Percentiles rank a stretch among this genome's conserved stretches.
Evolutionary conservation across 2,797 vertebrate species (phyloP).

Genomic region (Coregonus suidteri): DNA sequence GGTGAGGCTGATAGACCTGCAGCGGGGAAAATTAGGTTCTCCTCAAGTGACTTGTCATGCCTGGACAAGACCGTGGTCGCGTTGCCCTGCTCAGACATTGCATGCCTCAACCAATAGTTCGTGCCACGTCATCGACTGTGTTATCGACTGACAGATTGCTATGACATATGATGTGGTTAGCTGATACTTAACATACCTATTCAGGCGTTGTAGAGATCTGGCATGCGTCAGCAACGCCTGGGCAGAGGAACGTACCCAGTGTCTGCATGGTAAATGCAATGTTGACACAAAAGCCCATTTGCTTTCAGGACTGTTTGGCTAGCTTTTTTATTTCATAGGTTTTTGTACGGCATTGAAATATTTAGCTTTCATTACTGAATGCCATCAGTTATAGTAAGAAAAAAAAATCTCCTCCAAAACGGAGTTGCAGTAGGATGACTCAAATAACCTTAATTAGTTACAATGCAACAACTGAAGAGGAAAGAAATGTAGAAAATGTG

Average conservation of each 20-base stretch:
- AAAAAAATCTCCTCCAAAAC: not conserved
- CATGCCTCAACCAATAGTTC: too few species aligned
- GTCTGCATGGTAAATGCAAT: not conserved
- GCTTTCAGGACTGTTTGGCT: not conserved
- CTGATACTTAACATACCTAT: too few species aligned
- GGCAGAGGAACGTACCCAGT: too few species aligned
- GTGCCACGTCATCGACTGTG: too few species aligned
- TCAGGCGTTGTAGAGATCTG: too few species aligned
- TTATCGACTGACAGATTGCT: too few species aligned
- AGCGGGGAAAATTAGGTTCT: not conserved
- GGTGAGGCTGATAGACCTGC: not conserved
- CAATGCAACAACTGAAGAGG: not conserved
- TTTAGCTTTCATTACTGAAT: not conserved
- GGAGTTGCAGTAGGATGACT: not conserved
- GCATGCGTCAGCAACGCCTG: too few species aligned
- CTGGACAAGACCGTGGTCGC: not conserved
- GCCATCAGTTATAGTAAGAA: not conserved
- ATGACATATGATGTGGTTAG: too few species aligned
- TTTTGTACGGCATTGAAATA: too few species aligned
- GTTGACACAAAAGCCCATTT: not conserved
- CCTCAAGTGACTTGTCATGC: not conserved
- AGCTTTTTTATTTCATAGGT: not conserved
- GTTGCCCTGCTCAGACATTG: too few species aligned
- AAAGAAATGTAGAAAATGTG: not conserved
- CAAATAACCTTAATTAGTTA: not conserved